Conservation (phyloP, 2,797 vertebrate genomes). For the Streptopelia turtur region DNA sequence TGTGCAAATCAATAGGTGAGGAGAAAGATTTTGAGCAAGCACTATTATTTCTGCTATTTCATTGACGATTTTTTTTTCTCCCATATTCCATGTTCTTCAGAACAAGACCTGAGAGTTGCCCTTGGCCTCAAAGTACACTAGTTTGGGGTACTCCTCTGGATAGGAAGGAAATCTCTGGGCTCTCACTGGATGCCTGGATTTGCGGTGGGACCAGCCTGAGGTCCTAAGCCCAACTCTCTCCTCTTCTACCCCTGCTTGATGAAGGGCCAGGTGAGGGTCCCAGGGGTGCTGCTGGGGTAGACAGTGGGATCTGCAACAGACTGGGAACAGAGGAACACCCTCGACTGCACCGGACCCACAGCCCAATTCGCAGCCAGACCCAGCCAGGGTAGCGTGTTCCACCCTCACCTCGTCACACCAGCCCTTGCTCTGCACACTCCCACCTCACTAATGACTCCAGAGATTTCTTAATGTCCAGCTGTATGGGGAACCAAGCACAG, state of each 20-base stretch:
- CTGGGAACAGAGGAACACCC: background rate
- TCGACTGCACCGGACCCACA: background rate
- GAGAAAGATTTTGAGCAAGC: background rate
- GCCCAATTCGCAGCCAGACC: fast-evolving
- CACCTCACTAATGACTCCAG: fast-evolving
- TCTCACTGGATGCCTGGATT: background rate
- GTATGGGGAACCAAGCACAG: background rate
- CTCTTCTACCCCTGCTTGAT: fast-evolving
- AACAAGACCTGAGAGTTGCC: background rate
- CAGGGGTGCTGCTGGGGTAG: background rate
- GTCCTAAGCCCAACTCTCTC: background rate
- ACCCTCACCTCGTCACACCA: fast-evolving
- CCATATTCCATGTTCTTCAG: background rate
- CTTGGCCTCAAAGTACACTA: background rate
- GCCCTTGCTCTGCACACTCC: background rate
- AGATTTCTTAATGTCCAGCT: background rate
- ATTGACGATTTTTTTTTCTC: background rate
- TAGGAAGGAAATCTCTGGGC: background rate
- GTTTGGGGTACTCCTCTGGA: background rate
- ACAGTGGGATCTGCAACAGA: background rate
- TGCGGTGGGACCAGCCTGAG: background rate
- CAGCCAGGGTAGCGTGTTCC: background rate
- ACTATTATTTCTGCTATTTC: slow-evolving; percentile 1
- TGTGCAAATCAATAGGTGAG: slow-evolving; percentile 30
- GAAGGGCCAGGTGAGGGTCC: background rate